Evolutionary conservation across 2,113 vertebrate species (phyloP).

Genomic region (Shinisaurus crocodilurus): DNA sequence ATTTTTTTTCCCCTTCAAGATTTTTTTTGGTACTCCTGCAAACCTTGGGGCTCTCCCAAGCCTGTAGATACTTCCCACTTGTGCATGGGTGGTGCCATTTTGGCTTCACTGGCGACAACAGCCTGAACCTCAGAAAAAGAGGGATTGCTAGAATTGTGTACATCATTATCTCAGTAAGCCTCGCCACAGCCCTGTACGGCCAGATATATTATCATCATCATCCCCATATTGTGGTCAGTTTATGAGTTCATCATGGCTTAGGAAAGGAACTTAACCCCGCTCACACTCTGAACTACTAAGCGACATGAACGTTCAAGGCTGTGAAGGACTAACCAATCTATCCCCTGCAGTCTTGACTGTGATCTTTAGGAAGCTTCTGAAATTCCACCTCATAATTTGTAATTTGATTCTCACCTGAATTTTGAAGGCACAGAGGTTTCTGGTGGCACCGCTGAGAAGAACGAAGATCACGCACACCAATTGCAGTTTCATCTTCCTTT

Average conservation of each 20-base stretch:
- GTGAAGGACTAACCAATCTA: too few relatives aligned
- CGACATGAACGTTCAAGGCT: neutral
- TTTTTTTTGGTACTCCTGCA: too few relatives aligned
- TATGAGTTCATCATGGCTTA: neutral
- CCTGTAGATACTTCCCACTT: too few relatives aligned
- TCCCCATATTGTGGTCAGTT: neutral
- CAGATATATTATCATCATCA: neutral
- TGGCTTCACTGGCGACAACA: too few relatives aligned
- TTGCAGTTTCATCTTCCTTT: slow-evolving; percentile 18
- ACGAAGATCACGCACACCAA: neutral
- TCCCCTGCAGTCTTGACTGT: neutral
- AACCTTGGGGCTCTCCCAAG: too few relatives aligned
- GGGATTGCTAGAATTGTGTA: too few relatives aligned
- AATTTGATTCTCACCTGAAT: slow-evolving; percentile 3
- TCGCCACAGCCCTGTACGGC: neutral
- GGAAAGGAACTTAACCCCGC: neutral
- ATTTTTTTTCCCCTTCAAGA: too few relatives aligned
- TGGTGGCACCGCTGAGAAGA: slow-evolving; percentile 2
- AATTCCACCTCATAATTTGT: neutral
- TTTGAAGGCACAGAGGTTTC: slow-evolving; percentile 10
- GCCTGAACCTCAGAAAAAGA: too few relatives aligned
- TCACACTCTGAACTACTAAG: neutral
- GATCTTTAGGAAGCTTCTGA: neutral
- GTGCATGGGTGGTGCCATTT: too few relatives aligned
- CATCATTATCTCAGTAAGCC: too few relatives aligned